Percentiles rank a stretch among this genome's conserved stretches.
Evolutionary conservation across 2,888 invertebrate genomes (phyloP).

Genomic region (Oscheius sp.): DNA sequence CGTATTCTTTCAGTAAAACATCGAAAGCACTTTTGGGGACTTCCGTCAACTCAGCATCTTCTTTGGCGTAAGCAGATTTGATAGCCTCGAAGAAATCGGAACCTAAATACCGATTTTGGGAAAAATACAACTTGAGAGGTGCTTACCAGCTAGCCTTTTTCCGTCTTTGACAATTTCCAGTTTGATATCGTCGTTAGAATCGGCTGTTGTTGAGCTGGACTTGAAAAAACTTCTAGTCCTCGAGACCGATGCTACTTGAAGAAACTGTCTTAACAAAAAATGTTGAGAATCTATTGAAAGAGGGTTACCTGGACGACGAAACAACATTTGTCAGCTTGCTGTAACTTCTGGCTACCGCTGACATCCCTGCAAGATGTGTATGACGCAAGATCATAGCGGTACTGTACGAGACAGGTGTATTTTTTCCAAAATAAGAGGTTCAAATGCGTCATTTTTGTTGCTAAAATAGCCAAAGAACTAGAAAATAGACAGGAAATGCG

Average conservation of each 20-base stretch:
- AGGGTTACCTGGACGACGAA: slow-evolving; percentile 9
- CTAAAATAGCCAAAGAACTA: no score
- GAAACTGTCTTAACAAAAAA: slow-evolving; percentile 5
- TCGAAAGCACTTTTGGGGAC: slow-evolving; percentile 60
- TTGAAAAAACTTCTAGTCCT: not conserved
- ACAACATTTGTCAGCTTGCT: not conserved
- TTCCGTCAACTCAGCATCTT: slow-evolving; percentile 47
- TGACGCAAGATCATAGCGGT: not conserved
- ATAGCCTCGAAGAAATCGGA: slow-evolving; percentile 49
- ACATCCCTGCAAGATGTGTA: not conserved
- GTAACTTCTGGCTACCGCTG: slow-evolving; percentile 2
- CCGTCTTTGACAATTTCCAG: slow-evolving; percentile 54
- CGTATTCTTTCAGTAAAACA: slow-evolving; percentile 60
- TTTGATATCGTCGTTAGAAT: slow-evolving; percentile 7
- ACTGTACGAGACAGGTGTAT: not conserved
- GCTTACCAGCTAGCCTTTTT: slow-evolving; percentile 47
- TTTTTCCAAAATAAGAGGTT: not conserved
- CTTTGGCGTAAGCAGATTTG: slow-evolving; percentile 36
- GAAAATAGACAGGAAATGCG: not conserved
- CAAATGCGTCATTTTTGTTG: no score
- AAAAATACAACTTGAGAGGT: not conserved
- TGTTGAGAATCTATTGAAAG: not conserved
- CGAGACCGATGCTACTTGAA: not conserved
- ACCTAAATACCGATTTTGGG: slow-evolving; percentile 30
- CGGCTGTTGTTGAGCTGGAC: slow-evolving; percentile 15